Percentiles rank a stretch among this genome's conserved stretches.
These are phyloP conservation scores for Caenorhabditis elegans DNA, from an alignment of 1,140 invertebrate genomes.

Conservation along the genomic window DNA sequence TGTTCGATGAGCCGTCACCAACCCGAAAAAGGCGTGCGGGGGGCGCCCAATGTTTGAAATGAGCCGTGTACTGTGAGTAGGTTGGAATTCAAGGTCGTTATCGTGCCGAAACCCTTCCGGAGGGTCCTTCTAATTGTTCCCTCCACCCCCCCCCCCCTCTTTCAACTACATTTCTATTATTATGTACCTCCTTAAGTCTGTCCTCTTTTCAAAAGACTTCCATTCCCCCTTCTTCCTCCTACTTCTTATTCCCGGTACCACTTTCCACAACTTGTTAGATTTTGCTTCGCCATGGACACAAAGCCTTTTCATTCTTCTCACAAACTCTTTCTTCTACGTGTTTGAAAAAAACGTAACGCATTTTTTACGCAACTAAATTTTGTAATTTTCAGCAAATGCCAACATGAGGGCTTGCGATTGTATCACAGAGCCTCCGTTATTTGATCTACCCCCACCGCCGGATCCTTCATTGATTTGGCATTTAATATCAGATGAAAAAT, in stretches of 20 bases:
- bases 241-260: background rate
- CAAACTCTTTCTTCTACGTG: background rate
- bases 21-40: background rate
- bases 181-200: conserved; percentile 29
- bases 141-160: background rate
- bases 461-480: conserved; percentile 28
- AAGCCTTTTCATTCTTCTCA: background rate
- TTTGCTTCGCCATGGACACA: conserved; percentile 25
- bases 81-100: conserved; percentile 24
- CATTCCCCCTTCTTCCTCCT: too few relatives aligned
- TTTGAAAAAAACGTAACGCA: background rate
- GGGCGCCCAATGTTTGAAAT: background rate
- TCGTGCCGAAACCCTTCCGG: background rate
- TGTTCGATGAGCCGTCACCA: conserved; percentile 23
- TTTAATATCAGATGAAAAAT: conserved; percentile 22
- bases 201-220: conserved; percentile 31
- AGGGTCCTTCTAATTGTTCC: conserved; percentile 2
- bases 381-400: conserved; percentile 18
- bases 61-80: background rate
- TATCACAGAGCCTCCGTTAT: conserved; percentile 21
- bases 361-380: background rate
- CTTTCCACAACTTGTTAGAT: conserved; percentile 20
- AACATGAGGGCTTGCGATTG: conserved; percentile 23
- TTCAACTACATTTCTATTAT: conserved; percentile 22
- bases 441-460: conserved; percentile 22